Evolutionary conservation across 2,797 vertebrate genomes (phyloP).

Genomic region (Agapornis canus): DNA sequence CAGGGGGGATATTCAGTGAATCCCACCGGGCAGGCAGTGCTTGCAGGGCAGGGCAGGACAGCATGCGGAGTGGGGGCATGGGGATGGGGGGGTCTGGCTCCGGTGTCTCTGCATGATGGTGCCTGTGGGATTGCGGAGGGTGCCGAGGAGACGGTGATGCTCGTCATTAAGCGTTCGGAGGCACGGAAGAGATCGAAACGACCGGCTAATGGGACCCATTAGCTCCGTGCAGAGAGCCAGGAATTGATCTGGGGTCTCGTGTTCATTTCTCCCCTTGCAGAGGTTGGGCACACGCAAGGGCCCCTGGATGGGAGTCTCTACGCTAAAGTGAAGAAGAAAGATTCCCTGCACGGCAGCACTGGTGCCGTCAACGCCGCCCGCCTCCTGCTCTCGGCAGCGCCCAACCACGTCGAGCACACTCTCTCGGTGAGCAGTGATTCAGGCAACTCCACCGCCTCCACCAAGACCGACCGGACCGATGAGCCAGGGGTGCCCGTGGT

Average conservation of each 20-base stretch:
- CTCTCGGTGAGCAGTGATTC: constrained; percentile 97
- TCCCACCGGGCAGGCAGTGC: neutral
- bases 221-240: neutral
- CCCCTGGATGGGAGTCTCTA: constrained; percentile 97
- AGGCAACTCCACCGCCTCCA: constrained; percentile 95
- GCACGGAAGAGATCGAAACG: constrained; percentile 39
- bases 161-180: constrained; percentile 3
- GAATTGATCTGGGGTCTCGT: constrained; percentile 62
- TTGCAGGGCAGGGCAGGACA: neutral
- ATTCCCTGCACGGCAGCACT: constrained; percentile 84
- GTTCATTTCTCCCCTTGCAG: constrained; percentile 74
- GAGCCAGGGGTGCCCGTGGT: constrained; percentile 76
- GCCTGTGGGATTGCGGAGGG: constrained; percentile 34
- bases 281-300: constrained; percentile 94
- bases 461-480: constrained; percentile 96
- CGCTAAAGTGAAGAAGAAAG: constrained; percentile 98
- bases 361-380: constrained; percentile 80
- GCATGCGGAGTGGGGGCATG: rapidly evolving
- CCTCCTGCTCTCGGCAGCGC: constrained; percentile 77
- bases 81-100: neutral
- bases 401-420: constrained; percentile 90
- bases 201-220: constrained; percentile 33
- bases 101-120: constrained; percentile 2
- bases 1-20: neutral
- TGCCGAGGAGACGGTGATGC: constrained; percentile 1